A percentile compares a stretch with the other conserved stretches of the same genome.
Conservation (phyloP, 2,113 vertebrate species). For the Stegastes partitus region DNA sequence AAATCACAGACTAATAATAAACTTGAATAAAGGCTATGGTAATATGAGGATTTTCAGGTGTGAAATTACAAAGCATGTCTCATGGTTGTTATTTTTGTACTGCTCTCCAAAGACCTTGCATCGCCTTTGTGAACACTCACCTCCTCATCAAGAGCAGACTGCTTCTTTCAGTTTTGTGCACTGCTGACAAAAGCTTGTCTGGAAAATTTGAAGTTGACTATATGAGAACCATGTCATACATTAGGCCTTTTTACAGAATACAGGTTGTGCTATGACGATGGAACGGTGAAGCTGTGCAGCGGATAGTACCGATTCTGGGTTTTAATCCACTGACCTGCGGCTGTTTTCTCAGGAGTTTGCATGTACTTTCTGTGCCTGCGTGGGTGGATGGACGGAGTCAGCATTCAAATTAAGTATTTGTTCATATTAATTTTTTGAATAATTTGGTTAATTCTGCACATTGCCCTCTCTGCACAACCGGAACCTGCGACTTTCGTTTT, state of each 20-base stretch:
- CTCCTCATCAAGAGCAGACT: slow-evolving; percentile 60
- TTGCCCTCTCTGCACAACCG: not conserved
- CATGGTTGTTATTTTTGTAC: slow-evolving; percentile 33
- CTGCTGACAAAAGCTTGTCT: slow-evolving; percentile 33
- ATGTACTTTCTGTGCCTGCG: not conserved
- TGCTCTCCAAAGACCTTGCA: slow-evolving; percentile 32
- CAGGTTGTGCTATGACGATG: not conserved
- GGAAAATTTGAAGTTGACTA: slow-evolving; percentile 23
- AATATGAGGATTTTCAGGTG: slow-evolving; percentile 30
- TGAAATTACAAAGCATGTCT: slow-evolving; percentile 31
- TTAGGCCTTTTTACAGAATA: slow-evolving; percentile 17
- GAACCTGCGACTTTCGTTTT: not conserved
- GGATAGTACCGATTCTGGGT: not conserved
- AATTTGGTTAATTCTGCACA: not conserved
- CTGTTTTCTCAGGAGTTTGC: not conserved
- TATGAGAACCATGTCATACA: slow-evolving; percentile 13
- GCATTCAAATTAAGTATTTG: not conserved
- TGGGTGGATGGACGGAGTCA: not conserved
- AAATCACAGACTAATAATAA: slow-evolving; percentile 25
- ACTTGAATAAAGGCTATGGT: slow-evolving; percentile 27
- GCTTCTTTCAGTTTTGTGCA: slow-evolving; percentile 35
- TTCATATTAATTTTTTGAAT: not conserved
- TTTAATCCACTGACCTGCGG: not conserved
- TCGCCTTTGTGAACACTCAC: slow-evolving; percentile 18
- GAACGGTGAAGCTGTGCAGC: not conserved